These are phyloP conservation scores for Aradophagus sp. DNA, from an alignment of 1,140 invertebrate genomes.

Conservation along the genomic window DNA sequence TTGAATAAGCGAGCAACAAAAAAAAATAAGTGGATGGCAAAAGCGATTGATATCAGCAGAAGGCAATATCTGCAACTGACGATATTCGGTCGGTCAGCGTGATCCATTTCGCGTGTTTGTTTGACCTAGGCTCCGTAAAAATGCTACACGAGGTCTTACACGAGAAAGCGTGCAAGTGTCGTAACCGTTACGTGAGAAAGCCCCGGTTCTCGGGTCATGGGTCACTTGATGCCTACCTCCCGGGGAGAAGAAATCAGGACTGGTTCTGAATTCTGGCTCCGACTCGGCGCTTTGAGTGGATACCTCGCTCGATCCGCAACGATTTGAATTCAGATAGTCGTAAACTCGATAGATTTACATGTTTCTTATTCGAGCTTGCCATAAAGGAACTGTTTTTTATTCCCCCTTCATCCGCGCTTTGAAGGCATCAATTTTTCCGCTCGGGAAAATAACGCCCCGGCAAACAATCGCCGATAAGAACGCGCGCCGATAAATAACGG, in stretches of 20 bases:
- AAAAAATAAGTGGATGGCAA: background rate
- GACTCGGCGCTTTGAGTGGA: constrained; percentile 38
- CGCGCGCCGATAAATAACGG: too few relatives aligned
- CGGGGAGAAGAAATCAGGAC: constrained; percentile 64
- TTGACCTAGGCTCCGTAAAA: constrained; percentile 49
- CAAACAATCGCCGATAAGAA: too few relatives aligned
- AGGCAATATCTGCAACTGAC: too few relatives aligned
- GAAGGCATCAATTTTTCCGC: constrained; percentile 4
- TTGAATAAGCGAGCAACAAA: too few relatives aligned
- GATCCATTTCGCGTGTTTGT: constrained; percentile 41
- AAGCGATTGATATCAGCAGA: constrained; percentile 30
- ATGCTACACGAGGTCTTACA: constrained; percentile 34
- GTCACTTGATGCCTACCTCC: constrained; percentile 68
- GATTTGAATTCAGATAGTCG: constrained; percentile 50
- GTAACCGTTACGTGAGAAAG: constrained; percentile 73
- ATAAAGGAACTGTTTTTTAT: constrained; percentile 20
- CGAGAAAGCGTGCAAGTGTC: constrained; percentile 56
- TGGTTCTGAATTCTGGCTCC: constrained; percentile 66
- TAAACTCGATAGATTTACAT: constrained; percentile 43
- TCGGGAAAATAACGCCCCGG: too few relatives aligned
- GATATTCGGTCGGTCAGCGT: constrained; percentile 37
- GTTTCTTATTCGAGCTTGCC: constrained; percentile 15
- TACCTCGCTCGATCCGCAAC: constrained; percentile 36
- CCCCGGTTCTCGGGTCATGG: constrained; percentile 70
- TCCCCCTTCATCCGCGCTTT: background rate